Percentiles rank a stretch among this genome's conserved stretches.
Evolutionary conservation across 1,140 invertebrate genomes (phyloP).

Genomic region (Caenorhabditis remanei): DNA sequence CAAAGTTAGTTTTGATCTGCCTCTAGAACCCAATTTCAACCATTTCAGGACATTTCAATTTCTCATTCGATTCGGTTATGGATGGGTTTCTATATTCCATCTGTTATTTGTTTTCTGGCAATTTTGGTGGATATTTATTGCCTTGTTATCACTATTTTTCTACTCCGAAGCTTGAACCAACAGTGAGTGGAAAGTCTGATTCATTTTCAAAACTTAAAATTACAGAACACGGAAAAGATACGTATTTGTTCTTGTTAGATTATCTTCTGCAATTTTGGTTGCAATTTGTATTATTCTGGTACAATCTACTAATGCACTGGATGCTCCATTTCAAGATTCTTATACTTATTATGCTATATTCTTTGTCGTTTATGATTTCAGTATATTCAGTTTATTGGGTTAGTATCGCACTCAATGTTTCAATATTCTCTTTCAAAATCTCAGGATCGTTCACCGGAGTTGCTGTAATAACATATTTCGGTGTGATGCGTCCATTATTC

Average conservation of each 20-base stretch:
- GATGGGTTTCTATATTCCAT: slow-evolving; percentile 35
- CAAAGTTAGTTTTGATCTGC: not conserved
- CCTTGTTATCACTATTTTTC: not conserved
- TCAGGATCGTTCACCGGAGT: slow-evolving; percentile 39
- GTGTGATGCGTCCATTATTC: slow-evolving; percentile 11
- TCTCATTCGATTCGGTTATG: not conserved
- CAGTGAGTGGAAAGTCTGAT: not conserved
- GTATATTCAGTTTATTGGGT: slow-evolving; percentile 39
- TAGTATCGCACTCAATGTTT: not conserved
- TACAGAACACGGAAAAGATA: slow-evolving; percentile 1
- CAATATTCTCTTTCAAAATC: not conserved
- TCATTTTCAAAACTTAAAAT: not conserved
- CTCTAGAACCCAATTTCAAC: not conserved
- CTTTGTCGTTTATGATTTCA: slow-evolving; percentile 22
- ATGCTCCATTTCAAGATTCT: not conserved
- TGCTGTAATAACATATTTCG: not conserved
- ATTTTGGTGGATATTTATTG: slow-evolving; percentile 2
- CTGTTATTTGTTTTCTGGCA: slow-evolving; percentile 7
- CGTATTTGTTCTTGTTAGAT: not conserved
- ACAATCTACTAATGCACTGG: not conserved
- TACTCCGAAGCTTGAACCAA: not conserved
- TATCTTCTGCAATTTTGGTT: slow-evolving; percentile 5
- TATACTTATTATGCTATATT: slow-evolving; percentile 7
- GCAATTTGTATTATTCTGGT: not conserved
- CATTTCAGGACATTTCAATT: not conserved